Percentiles rank a stretch among this genome's conserved stretches.
phyloP scores from a whole-genome alignment of 2,797 vertebrate species.

The Falco naumanni region DNA sequence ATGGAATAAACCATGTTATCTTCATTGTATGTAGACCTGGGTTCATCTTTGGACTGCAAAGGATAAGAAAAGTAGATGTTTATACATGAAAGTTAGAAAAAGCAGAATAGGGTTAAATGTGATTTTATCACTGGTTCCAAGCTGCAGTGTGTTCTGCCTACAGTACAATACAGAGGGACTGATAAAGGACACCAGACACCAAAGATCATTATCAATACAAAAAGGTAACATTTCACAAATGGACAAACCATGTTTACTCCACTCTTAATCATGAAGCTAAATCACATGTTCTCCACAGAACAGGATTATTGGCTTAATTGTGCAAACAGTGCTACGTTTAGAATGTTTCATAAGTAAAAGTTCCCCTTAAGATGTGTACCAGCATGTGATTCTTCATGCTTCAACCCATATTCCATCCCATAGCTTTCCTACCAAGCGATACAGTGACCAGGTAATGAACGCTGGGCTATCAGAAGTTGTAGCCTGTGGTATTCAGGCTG shows the following conservation, averaged over 20 bases:
- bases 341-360: not conserved
- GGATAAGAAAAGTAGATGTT: not conserved
- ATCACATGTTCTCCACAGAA: not conserved
- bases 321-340: not conserved
- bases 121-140: not conserved
- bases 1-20: conserved; percentile 71
- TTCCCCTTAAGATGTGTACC: not conserved
- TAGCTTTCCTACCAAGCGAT: not conserved
- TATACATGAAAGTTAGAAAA: not conserved
- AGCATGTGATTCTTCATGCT: not conserved
- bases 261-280: not conserved
- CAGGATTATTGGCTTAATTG: not conserved
- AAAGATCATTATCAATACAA: not conserved
- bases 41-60: conserved; percentile 48
- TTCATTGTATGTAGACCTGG: conserved; percentile 59
- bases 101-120: not conserved
- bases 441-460: not conserved
- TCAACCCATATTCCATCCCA: not conserved
- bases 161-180: not conserved
- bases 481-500: not conserved
- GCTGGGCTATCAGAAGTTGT: not conserved
- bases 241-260: not conserved
- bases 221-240: not conserved
- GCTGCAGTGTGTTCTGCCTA: not conserved
- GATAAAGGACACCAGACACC: not conserved